Base-by-base conservation (phyloP, 1,140 invertebrate genomes). In the Trichonephila clavata region DNA sequence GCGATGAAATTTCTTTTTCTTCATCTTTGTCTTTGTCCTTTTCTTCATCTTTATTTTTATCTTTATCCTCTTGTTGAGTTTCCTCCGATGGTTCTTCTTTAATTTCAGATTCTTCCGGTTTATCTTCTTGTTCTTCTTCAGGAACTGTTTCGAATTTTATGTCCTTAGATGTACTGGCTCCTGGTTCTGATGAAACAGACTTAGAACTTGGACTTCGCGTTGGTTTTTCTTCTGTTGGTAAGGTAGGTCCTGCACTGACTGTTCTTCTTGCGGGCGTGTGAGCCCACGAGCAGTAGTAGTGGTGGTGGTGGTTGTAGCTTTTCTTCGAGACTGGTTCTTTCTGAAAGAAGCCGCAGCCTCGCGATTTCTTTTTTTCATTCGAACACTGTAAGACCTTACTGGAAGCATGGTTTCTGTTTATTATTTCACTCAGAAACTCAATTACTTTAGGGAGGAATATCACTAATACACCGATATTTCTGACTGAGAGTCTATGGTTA, bases 371-470 rank as follows among this genome's bases (percentile, higher is more conserved):
- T 94, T n/a, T 90, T 95, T 95, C 83, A 94, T 84, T n/a, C 95
- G 95, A n/a, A 95, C 94, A 71, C 94, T 95, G 84, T 95, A 95
- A 18, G 95, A 95, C 10, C 95, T 88, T 20, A 95, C 95, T 27
- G 95, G 94, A 2, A 95, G 65, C 95, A 95, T 95, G 65, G n/a
- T 93, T 93, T 13, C 61, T 63, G 61, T 21, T 20, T 63, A 63
- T 1, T 18, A 21, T 63, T 18, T 18, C 21, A 3, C 10, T 18
- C 61, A 63, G 61, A 20, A 63, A 20, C 61, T 18, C 18, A 21
- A 63, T 6, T 63, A 1, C 21, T 6, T 6, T 20, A 2, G 16
- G 14, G 0, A 20, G 16, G 13, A 20, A 63, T 3, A 39, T 10
- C 50, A 50, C 7, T 13, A 50, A 50, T 50, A 13, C 50, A 50